Evolutionary conservation across 2,797 vertebrate genomes (phyloP).

Genomic region (Tadarida brasiliensis): DNA sequence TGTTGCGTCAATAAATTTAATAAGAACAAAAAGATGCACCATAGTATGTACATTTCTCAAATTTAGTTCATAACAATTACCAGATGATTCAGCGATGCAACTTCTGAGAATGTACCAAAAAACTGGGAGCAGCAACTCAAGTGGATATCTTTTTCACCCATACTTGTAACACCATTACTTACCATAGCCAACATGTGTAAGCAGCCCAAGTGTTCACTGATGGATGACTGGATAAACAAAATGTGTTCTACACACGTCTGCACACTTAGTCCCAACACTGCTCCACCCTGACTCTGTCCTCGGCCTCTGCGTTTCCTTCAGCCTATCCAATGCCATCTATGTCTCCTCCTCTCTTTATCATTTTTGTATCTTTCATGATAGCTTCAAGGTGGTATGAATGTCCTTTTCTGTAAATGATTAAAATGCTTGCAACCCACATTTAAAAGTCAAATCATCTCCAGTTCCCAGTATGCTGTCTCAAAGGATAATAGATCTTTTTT

Average conservation of each 20-base stretch:
- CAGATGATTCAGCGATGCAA: background rate
- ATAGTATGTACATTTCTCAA: background rate
- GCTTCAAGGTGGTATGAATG: background rate
- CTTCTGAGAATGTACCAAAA: background rate
- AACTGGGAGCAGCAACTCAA: background rate
- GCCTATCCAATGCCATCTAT: rapidly evolving
- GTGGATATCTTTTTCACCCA: background rate
- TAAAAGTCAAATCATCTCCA: background rate
- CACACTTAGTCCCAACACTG: rapidly evolving
- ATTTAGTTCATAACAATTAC: background rate
- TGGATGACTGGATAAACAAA: background rate
- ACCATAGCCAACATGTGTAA: background rate
- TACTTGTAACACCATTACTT: background rate
- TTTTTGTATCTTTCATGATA: background rate
- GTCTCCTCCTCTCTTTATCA: no score
- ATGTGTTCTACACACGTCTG: background rate
- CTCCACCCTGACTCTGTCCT: rapidly evolving
- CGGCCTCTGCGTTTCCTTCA: rapidly evolving
- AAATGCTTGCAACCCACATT: background rate
- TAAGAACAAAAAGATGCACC: background rate
- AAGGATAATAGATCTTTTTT: no score
- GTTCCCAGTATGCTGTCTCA: no score
- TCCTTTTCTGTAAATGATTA: background rate
- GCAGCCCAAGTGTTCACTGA: background rate
- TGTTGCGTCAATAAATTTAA: background rate